These are phyloP conservation scores for Corythoichthys haematopterus DNA, from an alignment of 2,113 vertebrate genomes.

Conservation along the genomic window DNA sequence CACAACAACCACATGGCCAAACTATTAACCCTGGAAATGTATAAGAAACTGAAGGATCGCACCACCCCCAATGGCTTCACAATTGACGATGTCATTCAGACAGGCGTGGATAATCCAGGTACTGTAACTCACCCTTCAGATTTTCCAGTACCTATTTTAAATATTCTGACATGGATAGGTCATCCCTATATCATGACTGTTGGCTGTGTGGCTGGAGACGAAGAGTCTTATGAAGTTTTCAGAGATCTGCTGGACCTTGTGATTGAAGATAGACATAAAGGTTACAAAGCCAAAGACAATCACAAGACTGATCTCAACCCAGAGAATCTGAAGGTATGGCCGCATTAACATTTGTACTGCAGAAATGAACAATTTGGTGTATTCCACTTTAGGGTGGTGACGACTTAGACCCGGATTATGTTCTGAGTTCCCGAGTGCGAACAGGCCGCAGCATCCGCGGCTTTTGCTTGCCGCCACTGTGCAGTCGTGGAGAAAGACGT, in stretches of 20 bases:
- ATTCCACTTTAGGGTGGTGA: neutral
- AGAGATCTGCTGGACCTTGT: neutral
- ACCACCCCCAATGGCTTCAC: conserved; percentile 4
- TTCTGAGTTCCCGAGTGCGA: conserved; percentile 9
- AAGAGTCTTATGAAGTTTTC: neutral
- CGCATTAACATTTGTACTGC: neutral
- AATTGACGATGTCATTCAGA: conserved; percentile 4
- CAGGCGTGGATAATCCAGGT: conserved; percentile 11
- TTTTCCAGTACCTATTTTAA: neutral
- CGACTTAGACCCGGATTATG: conserved; percentile 3
- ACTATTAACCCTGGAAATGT: conserved; percentile 4
- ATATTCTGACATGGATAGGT: neutral
- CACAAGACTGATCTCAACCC: conserved; percentile 9
- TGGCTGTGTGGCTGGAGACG: conserved; percentile 7
- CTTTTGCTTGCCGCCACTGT: neutral
- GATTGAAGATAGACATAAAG: conserved; percentile 3
- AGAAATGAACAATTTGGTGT: neutral
- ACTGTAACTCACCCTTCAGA: no score
- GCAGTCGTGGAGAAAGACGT: conserved; percentile 6
- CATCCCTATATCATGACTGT: conserved; percentile 8
- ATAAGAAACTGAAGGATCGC: conserved; percentile 7
- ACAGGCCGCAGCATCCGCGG: conserved; percentile 1
- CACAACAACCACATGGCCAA: conserved; percentile 12
- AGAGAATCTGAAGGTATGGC: neutral
- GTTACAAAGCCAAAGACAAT: conserved; percentile 6